Conservation (phyloP, 2,888 invertebrate species). For the Eulithis prunata region DNA sequence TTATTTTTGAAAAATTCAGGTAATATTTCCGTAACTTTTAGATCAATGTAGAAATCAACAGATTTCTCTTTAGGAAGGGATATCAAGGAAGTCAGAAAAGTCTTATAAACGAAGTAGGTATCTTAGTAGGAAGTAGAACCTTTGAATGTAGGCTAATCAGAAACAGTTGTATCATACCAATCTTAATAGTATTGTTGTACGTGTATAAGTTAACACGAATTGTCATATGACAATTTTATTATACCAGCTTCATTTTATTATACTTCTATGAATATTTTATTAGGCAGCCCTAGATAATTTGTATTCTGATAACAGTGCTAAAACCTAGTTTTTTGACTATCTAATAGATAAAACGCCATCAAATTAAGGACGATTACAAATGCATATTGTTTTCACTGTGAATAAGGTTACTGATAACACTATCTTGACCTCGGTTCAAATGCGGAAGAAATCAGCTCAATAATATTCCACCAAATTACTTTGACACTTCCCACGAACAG, state of each 20-base stretch:
- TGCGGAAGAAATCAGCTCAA: conserved; percentile 70
- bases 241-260: neutral
- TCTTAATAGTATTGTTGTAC: conserved; percentile 16
- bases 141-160: conserved; percentile 23
- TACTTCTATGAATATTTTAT: conserved; percentile 11
- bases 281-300: neutral
- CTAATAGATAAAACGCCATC: conserved; percentile 3
- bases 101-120: too few relatives aligned
- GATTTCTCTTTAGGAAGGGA: too few relatives aligned
- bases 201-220: conserved; percentile 3
- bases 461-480: conserved; percentile 63
- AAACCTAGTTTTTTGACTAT: conserved; percentile 9
- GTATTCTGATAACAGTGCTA: neutral
- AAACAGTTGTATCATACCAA: conserved; percentile 21
- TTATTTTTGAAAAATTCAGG: neutral
- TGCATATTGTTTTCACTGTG: conserved; percentile 66
- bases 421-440: conserved; percentile 69
- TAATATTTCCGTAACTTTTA: too few relatives aligned
- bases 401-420: conserved; percentile 70
- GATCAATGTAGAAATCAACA: too few relatives aligned
- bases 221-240: conserved; percentile 1
- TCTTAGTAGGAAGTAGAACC: too few relatives aligned
- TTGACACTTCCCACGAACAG: conserved; percentile 44
- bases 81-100: too few relatives aligned
- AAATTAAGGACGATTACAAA: conserved; percentile 61